Base-by-base conservation (phyloP, 2,888 invertebrate genomes). In the Cantharis lateralis region DNA sequence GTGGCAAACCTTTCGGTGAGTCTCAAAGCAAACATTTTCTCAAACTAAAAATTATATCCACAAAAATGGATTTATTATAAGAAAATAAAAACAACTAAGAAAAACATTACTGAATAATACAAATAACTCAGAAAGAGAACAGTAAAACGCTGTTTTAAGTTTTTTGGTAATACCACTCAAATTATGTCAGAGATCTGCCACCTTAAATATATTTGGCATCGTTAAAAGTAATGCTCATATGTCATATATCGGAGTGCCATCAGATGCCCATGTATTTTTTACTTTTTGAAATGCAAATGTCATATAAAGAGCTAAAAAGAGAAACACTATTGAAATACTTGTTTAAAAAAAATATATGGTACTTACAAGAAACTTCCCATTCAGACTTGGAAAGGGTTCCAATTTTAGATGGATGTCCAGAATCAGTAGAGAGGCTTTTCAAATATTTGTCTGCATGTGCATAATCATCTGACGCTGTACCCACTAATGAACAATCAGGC, bases 301-400 rank as follows among this genome's bases (percentile, higher is more conserved):
- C 85, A 94, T 90, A 87, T 97, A 97, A 61, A 97, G 87, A 72
- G 73, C 95, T 95, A 88, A 81, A 93, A 92, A 32, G 13, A 81
- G 85, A 77, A 84, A 84, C 74, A 77, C 79, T 68, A 68, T 32
- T 71, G 20, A 18, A 64, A 68, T 9, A 13, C 0, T 15, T 71
- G 61, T 64, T 32, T 70, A 75, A 66, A 68, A 75, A 72, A 74
- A 79, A 71, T 70, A 68, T 76, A 70, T 63, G 68, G 61, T 82
- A 92, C 94, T 93, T 89, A 97, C 97, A 94, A 80, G 94, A 93
- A 78, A 95, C 97, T 89, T 98, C 97, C 98, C 98, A 98, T 89
- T 98, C 98, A 64, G 94, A 92, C 83, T 92, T 91, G 11, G 97
- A 96, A 83, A 98, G 90, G 2, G 98, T 98, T 11, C 98, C 97